Conservation (phyloP, 2,888 invertebrate species). For the Pollenia angustigena region DNA sequence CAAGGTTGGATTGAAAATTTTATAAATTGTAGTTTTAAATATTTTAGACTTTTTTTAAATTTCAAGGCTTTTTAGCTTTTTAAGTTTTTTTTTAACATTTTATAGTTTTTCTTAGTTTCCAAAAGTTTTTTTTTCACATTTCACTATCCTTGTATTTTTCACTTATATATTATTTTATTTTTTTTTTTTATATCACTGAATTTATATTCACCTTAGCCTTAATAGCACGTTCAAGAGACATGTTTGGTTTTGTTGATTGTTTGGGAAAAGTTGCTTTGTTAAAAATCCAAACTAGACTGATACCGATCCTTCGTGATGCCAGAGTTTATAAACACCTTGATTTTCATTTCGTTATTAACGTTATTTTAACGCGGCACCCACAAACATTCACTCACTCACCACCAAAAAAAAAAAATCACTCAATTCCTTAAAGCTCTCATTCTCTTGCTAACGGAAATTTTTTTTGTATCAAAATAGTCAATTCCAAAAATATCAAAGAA, state of each 20-base stretch:
- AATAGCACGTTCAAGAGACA: conserved; percentile 97
- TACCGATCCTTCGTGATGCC: conserved; percentile 78
- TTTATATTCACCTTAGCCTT: conserved; percentile 90
- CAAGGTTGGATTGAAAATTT: no score
- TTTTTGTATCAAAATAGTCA: conserved; percentile 17
- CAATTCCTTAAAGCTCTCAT: conserved; percentile 40
- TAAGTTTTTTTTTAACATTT: background rate
- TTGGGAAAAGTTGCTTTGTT: conserved; percentile 78
- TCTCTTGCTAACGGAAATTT: conserved; percentile 49
- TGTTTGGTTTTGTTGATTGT: conserved; percentile 84
- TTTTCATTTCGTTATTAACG: conserved; percentile 51
- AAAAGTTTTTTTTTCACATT: conserved; percentile 24
- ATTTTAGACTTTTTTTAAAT: no score
- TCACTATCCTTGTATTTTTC: conserved; percentile 41
- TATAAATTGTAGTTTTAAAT: no score
- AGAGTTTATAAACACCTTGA: conserved; percentile 82
- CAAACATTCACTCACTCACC: background rate
- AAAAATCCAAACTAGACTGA: conserved; percentile 82
- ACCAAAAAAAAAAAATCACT: conserved; percentile 38
- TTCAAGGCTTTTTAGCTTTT: no score
- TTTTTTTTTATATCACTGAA: conserved; percentile 44
- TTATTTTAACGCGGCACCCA: conserved; percentile 44
- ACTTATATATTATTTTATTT: conserved; percentile 20
- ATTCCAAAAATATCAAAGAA: conserved; percentile 60
- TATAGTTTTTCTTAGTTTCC: background rate